These are phyloP conservation scores for Phytoseiulus persimilis DNA, from an alignment of 2,888 invertebrate species.

Conservation along the genomic window DNA sequence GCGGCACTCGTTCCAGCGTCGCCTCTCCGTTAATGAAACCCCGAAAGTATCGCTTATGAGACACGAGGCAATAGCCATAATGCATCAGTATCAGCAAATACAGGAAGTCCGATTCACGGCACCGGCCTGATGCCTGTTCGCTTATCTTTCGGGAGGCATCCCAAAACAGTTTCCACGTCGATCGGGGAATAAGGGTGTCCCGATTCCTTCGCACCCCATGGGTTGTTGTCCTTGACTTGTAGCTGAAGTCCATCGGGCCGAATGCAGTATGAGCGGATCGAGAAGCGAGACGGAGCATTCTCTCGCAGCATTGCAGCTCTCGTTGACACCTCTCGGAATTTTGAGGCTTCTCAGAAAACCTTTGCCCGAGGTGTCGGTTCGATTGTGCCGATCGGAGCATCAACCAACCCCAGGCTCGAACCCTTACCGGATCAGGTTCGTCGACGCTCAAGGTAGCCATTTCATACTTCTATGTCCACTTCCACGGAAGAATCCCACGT, in stretches of 20 bases:
- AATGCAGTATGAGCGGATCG: background rate
- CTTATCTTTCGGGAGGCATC: background rate
- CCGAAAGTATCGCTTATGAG: background rate
- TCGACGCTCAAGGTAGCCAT: no score
- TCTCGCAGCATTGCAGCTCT: background rate
- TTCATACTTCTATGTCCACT: no score
- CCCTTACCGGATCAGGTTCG: no score
- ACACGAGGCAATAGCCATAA: background rate
- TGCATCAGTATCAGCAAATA: background rate
- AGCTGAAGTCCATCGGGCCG: background rate
- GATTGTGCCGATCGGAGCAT: background rate
- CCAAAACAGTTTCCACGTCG: background rate
- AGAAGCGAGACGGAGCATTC: background rate
- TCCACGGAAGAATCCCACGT: no score
- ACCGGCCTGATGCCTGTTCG: background rate
- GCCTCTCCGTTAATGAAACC: background rate
- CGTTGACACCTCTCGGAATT: background rate
- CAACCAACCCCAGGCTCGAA: background rate
- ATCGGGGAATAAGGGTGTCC: background rate
- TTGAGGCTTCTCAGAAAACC: background rate
- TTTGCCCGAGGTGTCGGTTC: background rate
- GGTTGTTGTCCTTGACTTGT: background rate
- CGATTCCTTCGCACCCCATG: background rate
- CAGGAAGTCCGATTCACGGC: background rate
- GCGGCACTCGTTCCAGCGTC: background rate